These are phyloP conservation scores for Turritopsis dohrnii DNA, from an alignment of 30 jellyfish, hydroid and myxozoan species.

Conservation along the genomic window DNA sequence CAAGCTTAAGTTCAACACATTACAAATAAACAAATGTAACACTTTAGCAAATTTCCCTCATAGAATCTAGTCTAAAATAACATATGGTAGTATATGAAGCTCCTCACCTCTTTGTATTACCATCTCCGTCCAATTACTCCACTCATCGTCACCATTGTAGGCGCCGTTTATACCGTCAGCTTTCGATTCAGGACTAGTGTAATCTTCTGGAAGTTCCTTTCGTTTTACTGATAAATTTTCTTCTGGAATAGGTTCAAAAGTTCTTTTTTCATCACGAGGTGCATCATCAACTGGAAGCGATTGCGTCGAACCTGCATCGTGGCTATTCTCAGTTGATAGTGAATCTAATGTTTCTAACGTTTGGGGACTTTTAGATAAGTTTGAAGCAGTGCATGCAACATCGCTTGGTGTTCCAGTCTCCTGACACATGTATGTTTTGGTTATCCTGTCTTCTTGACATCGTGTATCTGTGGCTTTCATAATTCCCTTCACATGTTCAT, in stretches of 20 bases:
- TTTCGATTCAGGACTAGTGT: conserved; percentile 33
- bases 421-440: background rate
- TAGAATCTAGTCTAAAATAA: conserved; percentile 40
- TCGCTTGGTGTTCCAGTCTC: background rate
- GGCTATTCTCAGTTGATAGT: background rate
- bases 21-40: background rate
- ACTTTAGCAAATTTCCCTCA: background rate
- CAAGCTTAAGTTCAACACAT: background rate
- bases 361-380: background rate
- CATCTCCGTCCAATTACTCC: conserved; percentile 75
- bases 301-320: background rate
- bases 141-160: conserved; percentile 41
- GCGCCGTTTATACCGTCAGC: conserved; percentile 94
- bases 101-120: conserved; percentile 39
- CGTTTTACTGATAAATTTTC: conserved; percentile 69
- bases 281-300: background rate
- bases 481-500: background rate
- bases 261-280: background rate
- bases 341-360: background rate
- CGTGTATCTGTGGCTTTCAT: conserved; percentile 18
- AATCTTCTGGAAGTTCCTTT: conserved; percentile 37
- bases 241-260: conserved; percentile 45
- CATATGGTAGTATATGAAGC: conserved; percentile 63
- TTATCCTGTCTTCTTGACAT: conserved; percentile 24
- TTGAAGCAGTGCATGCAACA: background rate